phyloP scores from a whole-genome alignment of 2,113 vertebrate genomes.

The Enhydra lutris region DNA sequence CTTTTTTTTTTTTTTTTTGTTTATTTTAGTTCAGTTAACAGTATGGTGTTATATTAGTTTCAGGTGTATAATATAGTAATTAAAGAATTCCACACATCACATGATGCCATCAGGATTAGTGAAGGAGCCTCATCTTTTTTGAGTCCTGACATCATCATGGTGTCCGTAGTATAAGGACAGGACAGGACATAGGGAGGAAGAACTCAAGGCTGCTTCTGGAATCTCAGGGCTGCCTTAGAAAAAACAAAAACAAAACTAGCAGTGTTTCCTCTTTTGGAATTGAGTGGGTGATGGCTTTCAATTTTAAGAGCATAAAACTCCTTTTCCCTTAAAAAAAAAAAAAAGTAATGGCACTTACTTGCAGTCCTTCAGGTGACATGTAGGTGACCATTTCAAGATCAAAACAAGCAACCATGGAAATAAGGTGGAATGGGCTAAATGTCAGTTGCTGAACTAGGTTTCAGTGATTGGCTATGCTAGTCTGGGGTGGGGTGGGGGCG shows the following conservation, averaged over 20 bases:
- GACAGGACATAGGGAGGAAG: not conserved
- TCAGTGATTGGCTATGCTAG: not conserved
- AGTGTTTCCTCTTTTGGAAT: not conserved
- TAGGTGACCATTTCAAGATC: not conserved
- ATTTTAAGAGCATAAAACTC: constrained; percentile 20
- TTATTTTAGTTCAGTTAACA: not conserved
- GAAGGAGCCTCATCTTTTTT: not conserved
- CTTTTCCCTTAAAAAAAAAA: not conserved
- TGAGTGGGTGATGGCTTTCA: not conserved
- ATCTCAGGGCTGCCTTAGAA: not conserved
- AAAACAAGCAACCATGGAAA: not conserved
- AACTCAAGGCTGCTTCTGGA: not conserved
- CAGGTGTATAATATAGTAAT: not conserved
- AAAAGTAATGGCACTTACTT: not conserved
- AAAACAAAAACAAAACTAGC: not conserved
- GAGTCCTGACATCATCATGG: not conserved
- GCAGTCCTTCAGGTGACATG: not conserved
- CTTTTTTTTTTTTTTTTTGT: not conserved
- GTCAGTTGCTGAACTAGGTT: not conserved
- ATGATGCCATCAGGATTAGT: not conserved
- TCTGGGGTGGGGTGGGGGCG: not conserved
- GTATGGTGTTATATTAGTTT: not conserved
- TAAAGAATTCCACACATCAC: not conserved
- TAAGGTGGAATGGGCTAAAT: not conserved
- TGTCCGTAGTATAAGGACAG: not conserved